Evolutionary conservation across 1,140 invertebrate species (phyloP).

Genomic region (Drosophila mojavensis): DNA sequence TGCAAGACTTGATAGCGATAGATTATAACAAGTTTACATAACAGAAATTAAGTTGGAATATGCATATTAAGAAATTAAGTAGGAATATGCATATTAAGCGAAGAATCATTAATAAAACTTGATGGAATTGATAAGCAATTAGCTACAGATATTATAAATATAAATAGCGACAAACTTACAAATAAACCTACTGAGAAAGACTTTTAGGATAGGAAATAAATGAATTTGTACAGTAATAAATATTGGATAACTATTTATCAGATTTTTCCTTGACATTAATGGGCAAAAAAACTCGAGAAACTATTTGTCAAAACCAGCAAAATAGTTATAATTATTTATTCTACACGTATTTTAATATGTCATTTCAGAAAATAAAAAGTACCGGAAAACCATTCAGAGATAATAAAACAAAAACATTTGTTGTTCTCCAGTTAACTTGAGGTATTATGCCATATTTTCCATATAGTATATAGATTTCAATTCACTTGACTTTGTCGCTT

Average conservation of each 20-base stretch:
- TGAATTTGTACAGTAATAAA: too few relatives aligned
- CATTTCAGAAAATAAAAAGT: background rate
- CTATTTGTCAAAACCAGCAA: too few relatives aligned
- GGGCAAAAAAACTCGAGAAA: too few relatives aligned
- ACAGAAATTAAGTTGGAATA: background rate
- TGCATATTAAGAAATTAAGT: constrained; percentile 5
- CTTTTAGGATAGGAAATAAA: too few relatives aligned
- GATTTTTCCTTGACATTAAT: too few relatives aligned
- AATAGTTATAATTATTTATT: too few relatives aligned
- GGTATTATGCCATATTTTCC: constrained; percentile 26
- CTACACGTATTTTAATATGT: too few relatives aligned
- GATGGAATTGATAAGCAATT: constrained; percentile 1
- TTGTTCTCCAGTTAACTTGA: constrained; percentile 19
- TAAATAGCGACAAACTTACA: background rate
- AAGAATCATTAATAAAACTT: constrained; percentile 8
- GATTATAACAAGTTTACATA: constrained; percentile 14
- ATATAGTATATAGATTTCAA: constrained; percentile 6
- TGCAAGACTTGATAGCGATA: constrained; percentile 1
- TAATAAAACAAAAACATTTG: background rate
- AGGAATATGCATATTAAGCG: constrained; percentile 5
- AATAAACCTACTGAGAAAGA: too few relatives aligned
- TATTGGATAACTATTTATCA: too few relatives aligned
- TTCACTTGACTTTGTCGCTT: constrained; percentile 60
- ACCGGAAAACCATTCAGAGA: background rate
- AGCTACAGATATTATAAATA: background rate